A percentile compares a stretch with the other conserved stretches of the same genome.
Conservation (phyloP, 53 echinoderm and acorn worm genomes). For the Apostichopus leukothele region DNA sequence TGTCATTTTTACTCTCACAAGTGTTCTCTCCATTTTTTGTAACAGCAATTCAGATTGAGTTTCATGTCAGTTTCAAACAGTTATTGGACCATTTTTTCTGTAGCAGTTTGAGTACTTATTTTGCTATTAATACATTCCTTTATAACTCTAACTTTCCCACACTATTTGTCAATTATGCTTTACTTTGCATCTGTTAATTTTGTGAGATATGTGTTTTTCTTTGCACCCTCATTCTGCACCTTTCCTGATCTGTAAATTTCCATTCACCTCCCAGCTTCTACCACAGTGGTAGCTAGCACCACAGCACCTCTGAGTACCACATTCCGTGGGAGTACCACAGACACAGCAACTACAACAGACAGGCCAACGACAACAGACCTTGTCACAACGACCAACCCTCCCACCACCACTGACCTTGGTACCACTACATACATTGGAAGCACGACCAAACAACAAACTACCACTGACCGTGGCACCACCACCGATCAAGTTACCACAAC, state of each 20-base stretch:
- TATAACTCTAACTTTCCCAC: too few relatives aligned
- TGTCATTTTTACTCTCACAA: too few relatives aligned
- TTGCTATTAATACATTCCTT: too few relatives aligned
- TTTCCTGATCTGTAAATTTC: neutral
- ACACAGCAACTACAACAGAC: constrained; percentile 2
- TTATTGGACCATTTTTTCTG: too few relatives aligned
- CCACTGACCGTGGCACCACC: neutral
- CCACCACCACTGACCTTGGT: neutral
- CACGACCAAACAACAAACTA: constrained; percentile 1
- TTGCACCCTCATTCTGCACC: neutral
- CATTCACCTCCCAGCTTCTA: neutral
- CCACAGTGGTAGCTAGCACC: constrained; percentile 21
- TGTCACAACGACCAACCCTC: neutral
- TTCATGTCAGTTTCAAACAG: too few relatives aligned
- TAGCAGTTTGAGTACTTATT: too few relatives aligned
- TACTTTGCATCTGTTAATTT: too few relatives aligned
- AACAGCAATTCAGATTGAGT: too few relatives aligned
- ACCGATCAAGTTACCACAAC: neutral
- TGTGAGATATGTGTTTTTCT: too few relatives aligned
- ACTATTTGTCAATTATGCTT: too few relatives aligned
- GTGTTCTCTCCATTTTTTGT: too few relatives aligned
- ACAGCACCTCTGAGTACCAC: constrained; percentile 21
- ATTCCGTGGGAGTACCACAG: neutral
- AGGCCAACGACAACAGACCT: neutral
- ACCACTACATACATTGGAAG: neutral